Conservation (phyloP, 2,113 vertebrate genomes). For the Rhea americana region DNA sequence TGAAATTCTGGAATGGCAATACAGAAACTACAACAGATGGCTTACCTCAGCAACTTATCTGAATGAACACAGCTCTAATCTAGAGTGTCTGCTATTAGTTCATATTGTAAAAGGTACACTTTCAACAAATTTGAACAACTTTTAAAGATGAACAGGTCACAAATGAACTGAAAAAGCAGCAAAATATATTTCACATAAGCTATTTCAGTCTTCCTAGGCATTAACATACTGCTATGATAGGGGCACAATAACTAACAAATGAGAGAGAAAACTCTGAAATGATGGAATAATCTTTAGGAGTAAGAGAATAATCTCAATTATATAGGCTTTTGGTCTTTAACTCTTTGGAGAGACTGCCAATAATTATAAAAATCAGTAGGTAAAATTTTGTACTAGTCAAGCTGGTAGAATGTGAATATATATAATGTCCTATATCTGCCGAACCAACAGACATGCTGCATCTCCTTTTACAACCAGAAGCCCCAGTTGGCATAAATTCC, state of each 20-base stretch:
- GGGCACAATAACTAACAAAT: neutral
- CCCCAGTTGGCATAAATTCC: neutral
- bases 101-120: neutral
- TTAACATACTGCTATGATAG: neutral
- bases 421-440: neutral
- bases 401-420: rapidly evolving
- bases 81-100: neutral
- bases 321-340: neutral
- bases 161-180: neutral
- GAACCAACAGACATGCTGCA: neutral
- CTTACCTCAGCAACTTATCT: conserved; percentile 12
- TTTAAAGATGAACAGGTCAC: neutral
- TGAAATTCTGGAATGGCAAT: neutral
- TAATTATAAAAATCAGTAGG: neutral
- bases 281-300: neutral
- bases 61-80: neutral
- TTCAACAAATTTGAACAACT: conserved; percentile 20
- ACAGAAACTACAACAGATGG: neutral
- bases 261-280: neutral
- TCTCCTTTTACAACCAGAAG: neutral
- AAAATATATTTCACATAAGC: neutral
- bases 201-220: neutral
- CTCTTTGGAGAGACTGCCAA: rapidly evolving
- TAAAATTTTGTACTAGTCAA: neutral
- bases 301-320: neutral